These are phyloP conservation scores for Antechinus stuartii DNA, from an alignment of 2,113 vertebrate genomes.

Conservation along the genomic window DNA sequence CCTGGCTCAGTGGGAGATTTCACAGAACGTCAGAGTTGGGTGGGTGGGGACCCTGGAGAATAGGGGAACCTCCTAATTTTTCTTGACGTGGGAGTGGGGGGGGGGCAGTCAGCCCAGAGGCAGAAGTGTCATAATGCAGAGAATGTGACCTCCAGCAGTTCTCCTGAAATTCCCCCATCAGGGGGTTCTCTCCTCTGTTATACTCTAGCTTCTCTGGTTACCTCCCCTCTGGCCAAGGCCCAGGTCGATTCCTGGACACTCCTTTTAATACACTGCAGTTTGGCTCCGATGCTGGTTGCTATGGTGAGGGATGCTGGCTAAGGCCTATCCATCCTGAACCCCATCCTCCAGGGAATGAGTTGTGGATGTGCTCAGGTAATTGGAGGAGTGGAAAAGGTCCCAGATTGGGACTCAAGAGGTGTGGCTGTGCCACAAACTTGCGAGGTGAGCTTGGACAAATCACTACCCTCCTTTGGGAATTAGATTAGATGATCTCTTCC, in stretches of 20 bases:
- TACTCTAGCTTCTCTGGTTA: neutral
- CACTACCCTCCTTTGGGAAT: neutral
- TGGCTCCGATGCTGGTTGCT: neutral
- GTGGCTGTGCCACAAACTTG: neutral
- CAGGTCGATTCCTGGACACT: neutral
- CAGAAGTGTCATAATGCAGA: neutral
- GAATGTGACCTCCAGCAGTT: neutral
- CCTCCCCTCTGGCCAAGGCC: neutral
- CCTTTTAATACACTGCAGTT: neutral
- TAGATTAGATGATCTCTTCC: neutral
- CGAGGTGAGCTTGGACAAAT: neutral
- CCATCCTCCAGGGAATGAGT: neutral
- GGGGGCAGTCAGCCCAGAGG: neutral
- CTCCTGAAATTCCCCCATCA: neutral
- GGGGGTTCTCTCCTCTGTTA: neutral
- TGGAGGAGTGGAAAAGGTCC: neutral
- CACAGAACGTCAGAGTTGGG: neutral
- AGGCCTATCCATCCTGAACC: neutral
- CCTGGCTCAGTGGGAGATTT: neutral
- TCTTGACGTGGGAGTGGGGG: neutral
- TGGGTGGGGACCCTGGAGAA: accelerated
- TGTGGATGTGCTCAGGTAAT: neutral
- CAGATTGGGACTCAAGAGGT: neutral
- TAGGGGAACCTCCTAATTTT: neutral
- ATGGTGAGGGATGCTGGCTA: neutral